These are phyloP conservation scores for Gonioctena quinquepunctata DNA, from an alignment of 1,140 invertebrate species.

Conservation along the genomic window DNA sequence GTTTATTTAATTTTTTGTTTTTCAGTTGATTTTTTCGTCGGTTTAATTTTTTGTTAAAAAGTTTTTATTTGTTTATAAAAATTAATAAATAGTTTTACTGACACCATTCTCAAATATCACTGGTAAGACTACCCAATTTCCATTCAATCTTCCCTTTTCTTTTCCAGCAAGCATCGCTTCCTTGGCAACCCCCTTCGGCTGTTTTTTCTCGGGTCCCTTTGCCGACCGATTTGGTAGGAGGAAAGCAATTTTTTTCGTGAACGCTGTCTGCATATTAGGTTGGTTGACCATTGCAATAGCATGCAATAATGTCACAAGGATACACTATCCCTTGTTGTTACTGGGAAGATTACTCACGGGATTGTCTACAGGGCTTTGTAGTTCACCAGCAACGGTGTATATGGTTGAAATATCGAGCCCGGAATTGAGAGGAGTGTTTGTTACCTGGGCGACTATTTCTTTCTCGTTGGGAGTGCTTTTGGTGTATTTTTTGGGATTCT, in stretches of 20 bases:
- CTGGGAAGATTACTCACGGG: conserved; percentile 66
- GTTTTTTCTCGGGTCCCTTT: conserved; percentile 58
- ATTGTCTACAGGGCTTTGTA: conserved; percentile 65
- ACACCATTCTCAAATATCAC: no score
- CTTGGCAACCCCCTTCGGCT: conserved; percentile 59
- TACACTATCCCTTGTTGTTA: conserved; percentile 58
- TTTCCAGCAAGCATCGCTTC: conserved; percentile 59
- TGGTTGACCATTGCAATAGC: conserved; percentile 60
- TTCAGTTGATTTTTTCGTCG: no score
- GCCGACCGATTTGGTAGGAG: conserved; percentile 65
- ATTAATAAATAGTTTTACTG: no score
- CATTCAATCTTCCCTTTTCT: no score
- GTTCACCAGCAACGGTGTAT: conserved; percentile 66
- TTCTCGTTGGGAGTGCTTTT: conserved; percentile 65
- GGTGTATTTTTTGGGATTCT: conserved; percentile 65
- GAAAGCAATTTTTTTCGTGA: conserved; percentile 59
- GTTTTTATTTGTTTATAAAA: no score
- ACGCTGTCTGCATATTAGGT: conserved; percentile 61
- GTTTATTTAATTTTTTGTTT: no score
- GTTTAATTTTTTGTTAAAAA: no score
- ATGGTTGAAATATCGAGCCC: conserved; percentile 64
- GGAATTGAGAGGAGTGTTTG: conserved; percentile 61
- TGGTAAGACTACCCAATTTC: no score
- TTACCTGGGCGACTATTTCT: conserved; percentile 65
- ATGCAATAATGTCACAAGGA: conserved; percentile 30